Evolutionary conservation across 2,888 invertebrate genomes (phyloP).

Genomic region (Neuroscelio doddi): DNA sequence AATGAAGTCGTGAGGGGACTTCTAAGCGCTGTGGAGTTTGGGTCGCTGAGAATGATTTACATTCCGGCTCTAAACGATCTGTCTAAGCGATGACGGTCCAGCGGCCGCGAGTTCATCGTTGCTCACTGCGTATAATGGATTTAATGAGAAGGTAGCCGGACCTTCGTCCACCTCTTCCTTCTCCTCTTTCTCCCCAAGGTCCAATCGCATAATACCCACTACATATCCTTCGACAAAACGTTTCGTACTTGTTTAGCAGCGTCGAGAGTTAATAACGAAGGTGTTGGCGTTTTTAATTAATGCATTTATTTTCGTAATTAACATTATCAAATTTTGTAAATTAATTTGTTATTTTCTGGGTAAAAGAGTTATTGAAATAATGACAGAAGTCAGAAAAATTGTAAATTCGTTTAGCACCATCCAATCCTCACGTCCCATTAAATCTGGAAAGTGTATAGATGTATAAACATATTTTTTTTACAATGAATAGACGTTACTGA

Average conservation of each 20-base stretch:
- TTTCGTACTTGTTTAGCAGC: too few relatives aligned
- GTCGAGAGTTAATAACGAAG: too few relatives aligned
- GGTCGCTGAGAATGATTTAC: slow-evolving; percentile 57
- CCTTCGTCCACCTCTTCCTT: slow-evolving; percentile 12
- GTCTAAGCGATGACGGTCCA: slow-evolving; percentile 46
- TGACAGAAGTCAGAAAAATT: too few relatives aligned
- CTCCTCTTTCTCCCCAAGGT: slow-evolving; percentile 16
- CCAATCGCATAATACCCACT: slow-evolving; percentile 2
- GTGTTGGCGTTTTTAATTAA: too few relatives aligned
- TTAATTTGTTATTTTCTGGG: too few relatives aligned
- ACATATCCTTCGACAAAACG: background rate
- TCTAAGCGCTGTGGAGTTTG: slow-evolving; percentile 31
- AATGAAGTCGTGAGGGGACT: slow-evolving; percentile 61
- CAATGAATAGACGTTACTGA: background rate
- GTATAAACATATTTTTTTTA: slow-evolving; percentile 4
- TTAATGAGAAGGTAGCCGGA: slow-evolving; percentile 61
- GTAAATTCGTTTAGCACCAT: background rate
- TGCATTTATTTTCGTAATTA: too few relatives aligned
- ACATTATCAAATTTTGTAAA: too few relatives aligned
- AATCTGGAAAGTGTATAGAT: background rate
- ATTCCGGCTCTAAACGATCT: slow-evolving; percentile 61
- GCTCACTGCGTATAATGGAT: slow-evolving; percentile 62
- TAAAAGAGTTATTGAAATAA: too few relatives aligned
- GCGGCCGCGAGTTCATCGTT: slow-evolving; percentile 48
- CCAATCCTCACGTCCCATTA: background rate